phyloP scores from a whole-genome alignment of 1,140 invertebrate genomes.

The Leptopilina clavipes region DNA sequence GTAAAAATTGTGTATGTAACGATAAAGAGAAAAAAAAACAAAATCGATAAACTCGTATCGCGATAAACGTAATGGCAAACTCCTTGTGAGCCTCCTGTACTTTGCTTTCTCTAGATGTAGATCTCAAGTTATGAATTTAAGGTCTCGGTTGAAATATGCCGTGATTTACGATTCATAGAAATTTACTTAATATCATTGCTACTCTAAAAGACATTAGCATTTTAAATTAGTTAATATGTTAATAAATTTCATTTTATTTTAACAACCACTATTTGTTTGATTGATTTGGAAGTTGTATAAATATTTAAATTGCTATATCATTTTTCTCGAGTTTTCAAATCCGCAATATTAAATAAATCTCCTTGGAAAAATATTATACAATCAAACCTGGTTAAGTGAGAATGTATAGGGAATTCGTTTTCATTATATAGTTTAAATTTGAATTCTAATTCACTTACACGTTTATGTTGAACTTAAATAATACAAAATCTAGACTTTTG shows the following conservation, averaged over 20 bases:
- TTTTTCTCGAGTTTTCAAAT: too few species aligned
- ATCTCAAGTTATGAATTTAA: slow-evolving; percentile 32
- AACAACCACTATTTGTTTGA: not conserved
- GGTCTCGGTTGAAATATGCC: slow-evolving; percentile 16
- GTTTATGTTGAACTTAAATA: too few species aligned
- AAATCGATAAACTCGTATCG: slow-evolving; percentile 26
- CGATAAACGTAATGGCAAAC: slow-evolving; percentile 25
- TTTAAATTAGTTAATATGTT: slow-evolving; percentile 14
- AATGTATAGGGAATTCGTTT: too few species aligned
- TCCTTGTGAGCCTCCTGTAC: slow-evolving; percentile 23
- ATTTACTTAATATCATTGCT: not conserved
- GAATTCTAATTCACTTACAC: too few species aligned
- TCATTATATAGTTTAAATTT: too few species aligned
- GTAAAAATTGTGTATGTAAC: not conserved
- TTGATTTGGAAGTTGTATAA: not conserved
- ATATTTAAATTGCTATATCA: not conserved
- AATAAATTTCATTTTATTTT: not conserved
- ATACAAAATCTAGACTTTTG: too few species aligned
- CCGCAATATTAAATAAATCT: too few species aligned
- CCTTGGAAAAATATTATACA: too few species aligned
- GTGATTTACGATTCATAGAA: not conserved
- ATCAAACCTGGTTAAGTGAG: too few species aligned
- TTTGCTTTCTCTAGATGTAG: slow-evolving; percentile 27
- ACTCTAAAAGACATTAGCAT: slow-evolving; percentile 4
- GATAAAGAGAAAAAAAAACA: slow-evolving; percentile 13